Evolutionary conservation across 2,888 invertebrate species (phyloP), one percentile per base, ranked within the genome.

Genomic region (Trisateles emortualis): DNA sequence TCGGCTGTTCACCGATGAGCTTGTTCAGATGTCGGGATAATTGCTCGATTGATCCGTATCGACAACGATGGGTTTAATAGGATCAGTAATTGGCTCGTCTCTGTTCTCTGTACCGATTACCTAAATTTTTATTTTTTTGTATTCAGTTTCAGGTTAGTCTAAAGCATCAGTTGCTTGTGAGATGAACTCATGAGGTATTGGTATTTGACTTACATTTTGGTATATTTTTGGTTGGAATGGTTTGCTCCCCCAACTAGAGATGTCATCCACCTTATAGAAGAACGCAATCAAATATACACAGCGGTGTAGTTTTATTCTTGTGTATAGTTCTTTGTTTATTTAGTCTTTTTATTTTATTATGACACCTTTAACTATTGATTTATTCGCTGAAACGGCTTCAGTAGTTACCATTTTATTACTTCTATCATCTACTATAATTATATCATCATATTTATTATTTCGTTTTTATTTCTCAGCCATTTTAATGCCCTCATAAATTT

Each of bases 1-100:
- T 75, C 69, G 59, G 38, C 5, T 26, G 26, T 33, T 38, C 10
- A 19, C 54, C 45, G 39, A 51, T 58, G 52, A 47, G 53, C 46
- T 65, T 42, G 42, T 63, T 54, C 24, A 29, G n/a, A 26, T 45
- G 40, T 36, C 40, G 14, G 48, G 54, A 65, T 56, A 58, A 57
- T 52, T 52, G 50, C 32, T 52, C 39, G 32, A 45, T 45, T 50
- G 33, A 54, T 60, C 38, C 36, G 35, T 17, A 50, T 44, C 38
- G 42, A 39, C 38, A n/a, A 52, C 38, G 14, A 38, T 39, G n/a
- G 30, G 48, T 30, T 42, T 49, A 54, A 46, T 49, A 57, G 30
- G 49, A 22, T 46, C 45, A 40, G 49, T 35, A 52, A 43, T 43
- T 36, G 19, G 9, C 13, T 14, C 10, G 6, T 1, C 11, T 22